These are phyloP conservation scores for Neolamprologus sp. DNA, from an alignment of 2,113 vertebrate species.

Conservation along the genomic window DNA sequence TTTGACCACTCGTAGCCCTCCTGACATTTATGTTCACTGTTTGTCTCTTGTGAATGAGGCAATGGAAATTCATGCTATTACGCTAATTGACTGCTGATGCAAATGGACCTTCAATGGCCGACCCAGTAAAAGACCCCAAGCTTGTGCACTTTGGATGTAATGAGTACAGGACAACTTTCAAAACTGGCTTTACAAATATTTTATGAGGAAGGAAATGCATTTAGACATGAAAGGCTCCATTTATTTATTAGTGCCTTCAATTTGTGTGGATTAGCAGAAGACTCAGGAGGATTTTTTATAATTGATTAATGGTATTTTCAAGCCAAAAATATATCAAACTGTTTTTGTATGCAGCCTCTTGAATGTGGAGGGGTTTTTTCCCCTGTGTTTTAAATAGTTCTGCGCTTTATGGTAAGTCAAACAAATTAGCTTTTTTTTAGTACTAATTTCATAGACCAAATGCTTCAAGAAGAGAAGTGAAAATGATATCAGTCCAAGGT, in stretches of 20 bases:
- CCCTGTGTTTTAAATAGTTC: not conserved
- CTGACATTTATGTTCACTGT: fast-evolving
- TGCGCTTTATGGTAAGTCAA: fast-evolving
- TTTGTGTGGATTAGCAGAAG: not conserved
- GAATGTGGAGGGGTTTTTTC: not conserved
- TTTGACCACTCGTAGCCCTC: not conserved
- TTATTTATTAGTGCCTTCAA: not conserved
- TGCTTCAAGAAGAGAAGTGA: not conserved
- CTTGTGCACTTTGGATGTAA: not conserved
- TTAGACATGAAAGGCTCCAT: not conserved
- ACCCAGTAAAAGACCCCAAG: not conserved
- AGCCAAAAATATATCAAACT: not conserved
- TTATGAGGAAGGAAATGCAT: not conserved
- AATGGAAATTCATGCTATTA: not conserved
- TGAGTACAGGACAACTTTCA: not conserved
- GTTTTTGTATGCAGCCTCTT: not conserved
- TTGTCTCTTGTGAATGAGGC: not conserved
- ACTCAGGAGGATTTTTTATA: not conserved
- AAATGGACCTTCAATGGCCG: not conserved
- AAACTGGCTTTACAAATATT: not conserved
- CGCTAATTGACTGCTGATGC: not conserved
- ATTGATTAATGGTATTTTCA: not conserved
- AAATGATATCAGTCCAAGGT: not conserved
- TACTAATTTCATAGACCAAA: not conserved
- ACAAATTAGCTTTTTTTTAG: not conserved